phyloP scores from a whole-genome alignment of 2,888 invertebrate genomes.

The Hypena proboscidalis region DNA sequence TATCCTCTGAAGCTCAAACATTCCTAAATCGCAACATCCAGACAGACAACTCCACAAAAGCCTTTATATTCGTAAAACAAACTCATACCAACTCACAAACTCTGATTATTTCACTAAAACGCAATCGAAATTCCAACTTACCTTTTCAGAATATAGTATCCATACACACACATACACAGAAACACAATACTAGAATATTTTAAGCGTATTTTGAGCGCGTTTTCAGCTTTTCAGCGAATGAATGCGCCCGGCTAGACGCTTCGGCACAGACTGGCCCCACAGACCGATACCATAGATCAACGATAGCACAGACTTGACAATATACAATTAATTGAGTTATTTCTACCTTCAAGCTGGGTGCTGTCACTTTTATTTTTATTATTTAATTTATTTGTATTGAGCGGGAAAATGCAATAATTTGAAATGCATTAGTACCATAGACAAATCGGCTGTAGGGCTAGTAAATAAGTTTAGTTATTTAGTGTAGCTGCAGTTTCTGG shows the following conservation, averaged over 20 bases:
- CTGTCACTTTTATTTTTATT: not conserved
- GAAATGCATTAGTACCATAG: too few species aligned
- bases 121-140: slow-evolving; percentile 16
- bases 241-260: slow-evolving; percentile 48
- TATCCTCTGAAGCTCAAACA: not conserved
- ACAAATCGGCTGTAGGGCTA: too few species aligned
- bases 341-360: slow-evolving; percentile 14
- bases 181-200: slow-evolving; percentile 30
- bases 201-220: slow-evolving; percentile 38
- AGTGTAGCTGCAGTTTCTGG: too few species aligned
- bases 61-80: not conserved
- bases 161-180: slow-evolving; percentile 33
- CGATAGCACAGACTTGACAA: slow-evolving; percentile 36
- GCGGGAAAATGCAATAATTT: too few species aligned
- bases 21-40: not conserved
- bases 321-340: slow-evolving; percentile 23
- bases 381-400: too few species aligned
- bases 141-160: slow-evolving; percentile 24
- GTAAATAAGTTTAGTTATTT: too few species aligned
- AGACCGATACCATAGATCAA: slow-evolving; percentile 54
- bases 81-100: not conserved
- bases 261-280: slow-evolving; percentile 54
- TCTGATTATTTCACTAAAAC: not conserved
- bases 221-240: slow-evolving; percentile 44
- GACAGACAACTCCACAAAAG: not conserved